These are phyloP conservation scores for Acropora yongei DNA, from an alignment of 64 coral and sea anemone species.

Conservation along the genomic window DNA sequence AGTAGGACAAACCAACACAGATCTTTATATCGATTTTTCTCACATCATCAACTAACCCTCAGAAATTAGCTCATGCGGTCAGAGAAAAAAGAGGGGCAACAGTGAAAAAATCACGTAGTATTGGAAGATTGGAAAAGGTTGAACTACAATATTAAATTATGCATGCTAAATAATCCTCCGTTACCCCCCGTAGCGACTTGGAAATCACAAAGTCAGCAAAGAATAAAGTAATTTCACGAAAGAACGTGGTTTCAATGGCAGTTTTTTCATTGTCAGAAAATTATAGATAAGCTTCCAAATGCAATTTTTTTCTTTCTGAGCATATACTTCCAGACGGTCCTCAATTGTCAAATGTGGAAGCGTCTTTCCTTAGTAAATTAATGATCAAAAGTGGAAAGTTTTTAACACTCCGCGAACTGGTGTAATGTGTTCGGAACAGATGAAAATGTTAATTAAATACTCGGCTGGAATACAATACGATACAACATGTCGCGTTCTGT, in stretches of 20 bases:
- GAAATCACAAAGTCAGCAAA: neutral
- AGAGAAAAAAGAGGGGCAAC: neutral
- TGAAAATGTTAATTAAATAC: neutral
- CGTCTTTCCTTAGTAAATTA: neutral
- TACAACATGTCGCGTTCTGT: neutral
- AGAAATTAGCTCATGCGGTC: neutral
- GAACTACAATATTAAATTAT: slow-evolving; percentile 39
- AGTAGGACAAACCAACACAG: neutral
- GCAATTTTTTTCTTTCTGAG: neutral
- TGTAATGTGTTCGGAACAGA: neutral
- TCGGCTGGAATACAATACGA: no score
- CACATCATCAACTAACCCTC: no score
- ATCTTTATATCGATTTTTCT: neutral
- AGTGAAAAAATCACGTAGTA: neutral
- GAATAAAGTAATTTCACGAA: neutral
- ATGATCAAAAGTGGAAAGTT: slow-evolving; percentile 12
- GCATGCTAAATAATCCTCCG: slow-evolving; percentile 18
- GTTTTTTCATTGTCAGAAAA: neutral
- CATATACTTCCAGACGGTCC: neutral
- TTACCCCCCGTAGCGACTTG: neutral
- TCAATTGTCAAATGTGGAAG: neutral
- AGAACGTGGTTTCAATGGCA: neutral
- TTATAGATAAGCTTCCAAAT: neutral
- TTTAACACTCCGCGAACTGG: slow-evolving; percentile 7
- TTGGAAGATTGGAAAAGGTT: neutral